Base-by-base conservation (phyloP, 2,888 invertebrate genomes). In the Parapristionchus giblindavisi region DNA sequence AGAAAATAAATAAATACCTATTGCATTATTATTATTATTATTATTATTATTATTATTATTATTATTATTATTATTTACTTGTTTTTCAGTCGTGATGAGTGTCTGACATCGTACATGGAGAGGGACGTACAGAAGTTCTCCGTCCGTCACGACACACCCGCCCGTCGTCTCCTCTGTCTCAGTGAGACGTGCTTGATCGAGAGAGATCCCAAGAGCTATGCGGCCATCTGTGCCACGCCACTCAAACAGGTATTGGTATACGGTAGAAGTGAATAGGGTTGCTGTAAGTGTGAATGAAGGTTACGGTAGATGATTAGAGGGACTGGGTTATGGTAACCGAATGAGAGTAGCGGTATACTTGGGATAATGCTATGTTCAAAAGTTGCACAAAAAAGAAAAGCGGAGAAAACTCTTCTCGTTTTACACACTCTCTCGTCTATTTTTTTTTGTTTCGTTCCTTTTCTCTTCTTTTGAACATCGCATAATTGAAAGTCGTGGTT, bases 121-220 rank as follows among this genome's bases (percentile, higher is more conserved):
- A 99, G 99, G 89, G 92, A 92, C 78, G 96, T 99, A 3, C 94
- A 97, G 88, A 99, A 99, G 90, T 92, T 93, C 83, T 93, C 93
- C 27, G 91, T 92, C 0, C 36, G 70, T 21, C 56, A 71, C 56
- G 70, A 71, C 21, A 27, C 54, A n/a, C 56, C 56, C 4, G 70
- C 51, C 8, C 91, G 94, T 78, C 91, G 97, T 75, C 93, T 94
- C 0, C 91, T 98, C 51, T 97, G 97, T 87, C 91, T 98, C 32
- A 94, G 95, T 0, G 98, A 99, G 89, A 93, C 94, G 0, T 98
- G 98, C 88, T 91, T 99, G 70, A 90, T 99, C 68, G 99, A 99
- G 90, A 91, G 99, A 81, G 99, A 99, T 90, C 95, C 96, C 2
- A 94, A 94, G 88, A 96, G 97, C 0, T 99, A 99, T 89, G 94